Conservation (phyloP, 64 coral and sea anemone species). For the Actinia equina region DNA sequence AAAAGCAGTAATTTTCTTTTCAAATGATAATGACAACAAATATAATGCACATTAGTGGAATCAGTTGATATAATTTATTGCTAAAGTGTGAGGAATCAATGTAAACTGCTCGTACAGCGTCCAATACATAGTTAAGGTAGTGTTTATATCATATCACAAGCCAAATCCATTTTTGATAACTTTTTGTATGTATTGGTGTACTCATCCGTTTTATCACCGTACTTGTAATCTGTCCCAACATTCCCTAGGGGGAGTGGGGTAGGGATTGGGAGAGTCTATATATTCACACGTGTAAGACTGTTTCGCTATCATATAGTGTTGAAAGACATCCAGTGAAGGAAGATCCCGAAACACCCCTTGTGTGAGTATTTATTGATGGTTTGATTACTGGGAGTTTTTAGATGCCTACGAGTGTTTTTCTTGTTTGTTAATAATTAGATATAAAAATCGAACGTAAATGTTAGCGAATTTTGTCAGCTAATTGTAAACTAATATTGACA, state of each 20-base stretch:
- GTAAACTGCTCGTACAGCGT: not conserved
- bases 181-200: not conserved
- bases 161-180: not conserved
- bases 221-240: not conserved
- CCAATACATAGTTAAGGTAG: not conserved
- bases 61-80: not conserved
- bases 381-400: not conserved
- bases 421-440: constrained; percentile 16
- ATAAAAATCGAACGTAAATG: constrained; percentile 8
- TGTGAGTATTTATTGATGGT: not conserved
- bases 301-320: constrained; percentile 6
- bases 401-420: not conserved
- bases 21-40: not conserved
- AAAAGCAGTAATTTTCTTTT: not conserved
- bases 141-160: not conserved
- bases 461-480: constrained; percentile 4
- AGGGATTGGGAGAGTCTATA: not conserved
- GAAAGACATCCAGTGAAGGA: not conserved
- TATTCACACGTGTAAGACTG: not conserved
- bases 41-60: not conserved
- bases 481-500: not conserved
- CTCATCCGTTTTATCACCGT: not conserved
- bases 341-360: constrained; percentile 1
- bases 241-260: not conserved
- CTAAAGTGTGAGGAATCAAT: not conserved